Conservation (phyloP, 2,113 vertebrate genomes). For the Promerops cafer region DNA sequence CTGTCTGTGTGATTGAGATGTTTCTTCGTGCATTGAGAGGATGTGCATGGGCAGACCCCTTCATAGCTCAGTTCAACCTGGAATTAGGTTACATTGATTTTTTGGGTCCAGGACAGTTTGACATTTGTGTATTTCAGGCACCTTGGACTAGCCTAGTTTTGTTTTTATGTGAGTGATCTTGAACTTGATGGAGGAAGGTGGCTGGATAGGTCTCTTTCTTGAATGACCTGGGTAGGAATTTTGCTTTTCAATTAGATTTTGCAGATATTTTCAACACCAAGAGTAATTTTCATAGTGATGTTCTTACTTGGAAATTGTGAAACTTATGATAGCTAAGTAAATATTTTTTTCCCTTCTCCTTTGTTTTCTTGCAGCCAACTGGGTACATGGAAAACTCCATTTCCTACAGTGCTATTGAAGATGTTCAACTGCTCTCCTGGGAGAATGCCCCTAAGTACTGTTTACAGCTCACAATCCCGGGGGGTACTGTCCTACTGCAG, state of each 20-base stretch:
- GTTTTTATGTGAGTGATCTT: neutral
- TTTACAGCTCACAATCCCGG: slow-evolving; percentile 96
- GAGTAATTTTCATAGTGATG: neutral
- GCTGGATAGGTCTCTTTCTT: neutral
- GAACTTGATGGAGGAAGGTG: neutral
- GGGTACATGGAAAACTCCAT: slow-evolving; percentile 97
- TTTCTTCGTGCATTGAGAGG: neutral
- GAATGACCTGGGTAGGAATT: neutral
- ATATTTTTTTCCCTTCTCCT: neutral
- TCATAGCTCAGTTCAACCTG: neutral
- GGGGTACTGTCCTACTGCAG: slow-evolving; percentile 94
- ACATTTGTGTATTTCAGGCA: neutral
- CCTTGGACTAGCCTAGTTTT: neutral
- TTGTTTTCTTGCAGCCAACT: slow-evolving; percentile 82
- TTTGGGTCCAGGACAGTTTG: neutral
- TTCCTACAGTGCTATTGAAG: slow-evolving; percentile 97
- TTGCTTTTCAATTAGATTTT: neutral
- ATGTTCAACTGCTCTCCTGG: slow-evolving; percentile 97
- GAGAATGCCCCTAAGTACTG: slow-evolving; percentile 99
- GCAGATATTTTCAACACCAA: neutral
- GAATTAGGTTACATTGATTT: neutral
- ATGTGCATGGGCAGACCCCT: neutral
- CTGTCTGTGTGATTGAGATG: neutral
- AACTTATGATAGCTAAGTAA: neutral
- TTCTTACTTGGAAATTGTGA: neutral